Evolutionary conservation across 2,888 invertebrate species (phyloP).

Genomic region (Glyphotaelius pellucidus): DNA sequence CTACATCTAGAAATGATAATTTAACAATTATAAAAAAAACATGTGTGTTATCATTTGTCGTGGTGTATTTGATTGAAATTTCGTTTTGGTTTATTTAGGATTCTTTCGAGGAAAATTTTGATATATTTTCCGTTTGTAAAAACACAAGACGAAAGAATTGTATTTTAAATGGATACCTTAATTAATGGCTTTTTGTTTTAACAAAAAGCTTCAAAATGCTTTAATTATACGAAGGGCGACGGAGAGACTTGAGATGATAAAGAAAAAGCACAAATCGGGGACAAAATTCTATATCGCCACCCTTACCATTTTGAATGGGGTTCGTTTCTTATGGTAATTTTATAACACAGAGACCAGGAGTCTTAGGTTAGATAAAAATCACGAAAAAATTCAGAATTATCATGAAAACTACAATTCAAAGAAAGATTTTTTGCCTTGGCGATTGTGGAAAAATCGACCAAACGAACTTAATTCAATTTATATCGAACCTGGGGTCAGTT

Average conservation of each 20-base stretch:
- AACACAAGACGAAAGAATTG: too few relatives aligned
- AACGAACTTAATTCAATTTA: neutral
- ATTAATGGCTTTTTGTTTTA: neutral
- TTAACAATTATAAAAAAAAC: too few relatives aligned
- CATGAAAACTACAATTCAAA: neutral
- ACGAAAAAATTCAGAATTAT: neutral
- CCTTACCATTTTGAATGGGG: neutral
- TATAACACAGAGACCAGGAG: neutral
- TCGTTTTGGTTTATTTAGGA: neutral
- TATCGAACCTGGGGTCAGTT: neutral
- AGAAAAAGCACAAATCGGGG: neutral
- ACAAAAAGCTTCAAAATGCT: neutral
- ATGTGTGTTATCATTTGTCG: too few relatives aligned
- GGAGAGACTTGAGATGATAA: neutral
- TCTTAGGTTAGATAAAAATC: neutral
- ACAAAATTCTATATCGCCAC: neutral
- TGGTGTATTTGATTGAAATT: too few relatives aligned
- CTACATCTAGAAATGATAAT: too few relatives aligned
- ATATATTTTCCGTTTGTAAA: neutral
- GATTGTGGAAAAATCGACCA: neutral
- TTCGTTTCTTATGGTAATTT: slow-evolving; percentile 2
- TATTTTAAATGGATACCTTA: neutral
- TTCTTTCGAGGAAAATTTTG: neutral
- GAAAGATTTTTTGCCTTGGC: neutral
- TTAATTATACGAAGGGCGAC: neutral